phyloP scores from a whole-genome alignment of 2,113 vertebrate genomes.

The Lampris incognitus region DNA sequence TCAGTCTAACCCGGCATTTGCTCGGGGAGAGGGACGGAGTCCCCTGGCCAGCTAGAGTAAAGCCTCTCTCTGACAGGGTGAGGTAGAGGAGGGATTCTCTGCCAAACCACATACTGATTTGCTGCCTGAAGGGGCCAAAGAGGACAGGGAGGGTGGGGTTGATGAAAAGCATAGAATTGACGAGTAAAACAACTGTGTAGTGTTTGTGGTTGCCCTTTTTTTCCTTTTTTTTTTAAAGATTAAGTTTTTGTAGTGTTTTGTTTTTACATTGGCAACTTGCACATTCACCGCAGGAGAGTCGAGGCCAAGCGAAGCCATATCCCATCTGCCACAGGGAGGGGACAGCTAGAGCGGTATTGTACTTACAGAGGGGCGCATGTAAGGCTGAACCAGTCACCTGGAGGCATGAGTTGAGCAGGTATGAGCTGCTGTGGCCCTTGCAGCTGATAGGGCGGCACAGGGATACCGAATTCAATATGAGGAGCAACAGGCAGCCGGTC shows the following conservation, averaged over 20 bases:
- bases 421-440: no score
- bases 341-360: no score
- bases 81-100: constrained; percentile 37
- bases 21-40: constrained; percentile 48
- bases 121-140: constrained; percentile 1
- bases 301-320: no score
- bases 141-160: background rate
- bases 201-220: background rate
- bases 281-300: background rate
- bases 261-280: background rate
- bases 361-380: no score
- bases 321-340: no score
- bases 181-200: constrained; percentile 18
- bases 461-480: no score
- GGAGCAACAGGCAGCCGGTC: no score
- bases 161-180: background rate
- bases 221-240: background rate
- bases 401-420: no score
- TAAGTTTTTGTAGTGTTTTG: background rate
- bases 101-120: constrained; percentile 37
- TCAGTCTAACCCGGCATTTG: constrained; percentile 67
- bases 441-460: no score
- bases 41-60: constrained; percentile 24
- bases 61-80: constrained; percentile 55
- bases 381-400: no score